Evolutionary conservation across 2,113 vertebrate species (phyloP), one percentile per base, ranked within the genome.

Genomic region (Protobothrops mucrosquamatus): DNA sequence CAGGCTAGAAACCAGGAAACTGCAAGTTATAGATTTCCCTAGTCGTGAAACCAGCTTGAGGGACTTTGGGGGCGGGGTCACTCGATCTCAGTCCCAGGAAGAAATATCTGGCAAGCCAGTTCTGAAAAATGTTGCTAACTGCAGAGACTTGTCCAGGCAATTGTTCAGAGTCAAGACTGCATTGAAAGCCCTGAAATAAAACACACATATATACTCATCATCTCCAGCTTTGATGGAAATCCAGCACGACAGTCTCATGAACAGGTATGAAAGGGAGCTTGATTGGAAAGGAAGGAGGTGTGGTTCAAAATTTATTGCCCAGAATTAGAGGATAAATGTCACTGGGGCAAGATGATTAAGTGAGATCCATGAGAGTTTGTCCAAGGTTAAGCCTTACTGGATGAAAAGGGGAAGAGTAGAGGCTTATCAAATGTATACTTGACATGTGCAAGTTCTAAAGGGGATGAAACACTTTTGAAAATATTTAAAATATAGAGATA

Each of bases 271-370:
- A 89, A 81, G 54, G 39, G 46, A 92, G 18, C 18, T 48, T 46
- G 87, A 85, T 46, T 81, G 74, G 61, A 39, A 92, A 92, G 86
- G 61, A 24, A 29, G 61, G 26, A 81, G 87, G 23, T 23, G 54
- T 69, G 26, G 54, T 24, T 85, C n/a, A 69, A 57, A 23, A 92
- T 8, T 10, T 85, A 89, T 85, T 85, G 56, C 87, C 57, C 52
- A 43, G 61, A 89, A 89, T 89, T 92, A 92, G 52, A 23, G 6
- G 69, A 57, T 92, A 87, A 92, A 57, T 57, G 92, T 48, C 87
- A 85, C 24, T 56, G 54, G 69, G 26, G 51, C 6, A 15, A 48
- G 3, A 51, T 89, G 85, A 56, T 39, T 34, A 55, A 43, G 18
- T 24, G 26, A 43, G 3, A 9, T 43, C 51, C 34, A 6, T 10